phyloP scores from a whole-genome alignment of 2,797 vertebrate genomes.

The Halcyon chelicuti region DNA sequence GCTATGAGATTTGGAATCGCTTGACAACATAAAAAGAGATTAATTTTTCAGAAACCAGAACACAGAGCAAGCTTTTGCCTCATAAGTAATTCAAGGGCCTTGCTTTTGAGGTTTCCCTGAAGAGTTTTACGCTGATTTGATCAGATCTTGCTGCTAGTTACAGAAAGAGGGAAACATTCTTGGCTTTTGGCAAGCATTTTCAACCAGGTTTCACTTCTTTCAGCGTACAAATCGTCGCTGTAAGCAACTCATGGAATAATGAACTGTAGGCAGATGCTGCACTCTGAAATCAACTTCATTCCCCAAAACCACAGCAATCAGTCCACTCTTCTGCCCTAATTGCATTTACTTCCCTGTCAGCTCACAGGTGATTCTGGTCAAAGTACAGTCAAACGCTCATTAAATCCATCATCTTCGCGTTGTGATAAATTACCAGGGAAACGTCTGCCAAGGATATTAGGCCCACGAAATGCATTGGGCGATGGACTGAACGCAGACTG shows the following conservation, averaged over 20 bases:
- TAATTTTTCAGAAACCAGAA: conserved; percentile 24
- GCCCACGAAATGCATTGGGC: not conserved
- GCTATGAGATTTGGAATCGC: fast-evolving
- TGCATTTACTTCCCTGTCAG: not conserved
- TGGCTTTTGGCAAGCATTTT: not conserved
- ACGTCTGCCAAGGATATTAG: not conserved
- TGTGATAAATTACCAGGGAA: not conserved
- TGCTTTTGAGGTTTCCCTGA: conserved; percentile 37
- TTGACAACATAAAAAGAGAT: not conserved
- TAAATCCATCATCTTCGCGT: not conserved
- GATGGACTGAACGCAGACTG: fast-evolving
- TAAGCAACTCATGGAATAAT: not conserved
- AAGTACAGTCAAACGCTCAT: not conserved
- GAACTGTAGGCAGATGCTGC: not conserved
- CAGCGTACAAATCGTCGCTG: not conserved
- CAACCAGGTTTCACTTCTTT: not conserved
- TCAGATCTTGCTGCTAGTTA: not conserved
- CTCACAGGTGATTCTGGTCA: not conserved
- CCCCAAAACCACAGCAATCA: not conserved
- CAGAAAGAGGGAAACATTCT: not conserved
- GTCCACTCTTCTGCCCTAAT: not conserved
- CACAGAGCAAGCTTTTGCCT: conserved; percentile 7
- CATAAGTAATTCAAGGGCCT: conserved; percentile 9
- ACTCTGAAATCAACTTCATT: not conserved
- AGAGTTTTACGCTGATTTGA: not conserved